phyloP scores from a whole-genome alignment of 2,797 vertebrate species.

The Lithobates sylvaticus region DNA sequence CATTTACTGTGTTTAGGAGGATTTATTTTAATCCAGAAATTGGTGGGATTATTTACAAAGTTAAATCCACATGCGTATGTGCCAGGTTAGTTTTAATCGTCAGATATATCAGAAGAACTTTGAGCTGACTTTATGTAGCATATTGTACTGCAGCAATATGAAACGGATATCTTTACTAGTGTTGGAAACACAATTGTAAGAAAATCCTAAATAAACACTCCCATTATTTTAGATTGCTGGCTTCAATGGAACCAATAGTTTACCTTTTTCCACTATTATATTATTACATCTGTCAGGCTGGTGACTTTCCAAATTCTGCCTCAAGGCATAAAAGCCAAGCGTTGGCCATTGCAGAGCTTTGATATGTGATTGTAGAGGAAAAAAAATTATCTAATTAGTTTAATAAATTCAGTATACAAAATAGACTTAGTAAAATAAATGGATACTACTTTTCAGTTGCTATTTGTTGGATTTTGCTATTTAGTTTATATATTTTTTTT shows the following conservation, averaged over 20 bases:
- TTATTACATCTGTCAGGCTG: neutral
- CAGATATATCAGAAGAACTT: neutral
- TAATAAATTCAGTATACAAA: neutral
- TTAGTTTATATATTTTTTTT: neutral
- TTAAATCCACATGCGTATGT: slow-evolving; percentile 34
- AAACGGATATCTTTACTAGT: neutral
- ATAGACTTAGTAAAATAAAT: neutral
- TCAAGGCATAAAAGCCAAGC: neutral
- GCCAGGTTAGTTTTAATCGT: neutral
- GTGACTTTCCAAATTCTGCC: neutral
- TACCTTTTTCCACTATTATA: neutral
- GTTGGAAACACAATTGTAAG: neutral
- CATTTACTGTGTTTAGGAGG: slow-evolving; percentile 43
- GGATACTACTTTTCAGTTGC: no score
- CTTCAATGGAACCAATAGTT: neutral
- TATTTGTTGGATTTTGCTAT: neutral
- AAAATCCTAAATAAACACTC: neutral
- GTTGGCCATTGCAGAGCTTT: neutral
- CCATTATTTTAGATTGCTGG: neutral
- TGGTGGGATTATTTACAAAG: slow-evolving; percentile 41
- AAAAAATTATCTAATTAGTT: neutral
- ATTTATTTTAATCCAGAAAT: slow-evolving; percentile 49
- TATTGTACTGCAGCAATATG: neutral
- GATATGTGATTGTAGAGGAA: neutral
- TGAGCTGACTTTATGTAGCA: neutral